phyloP scores from a whole-genome alignment of 2,797 vertebrate species.

The Pseudomugil tenellus region DNA sequence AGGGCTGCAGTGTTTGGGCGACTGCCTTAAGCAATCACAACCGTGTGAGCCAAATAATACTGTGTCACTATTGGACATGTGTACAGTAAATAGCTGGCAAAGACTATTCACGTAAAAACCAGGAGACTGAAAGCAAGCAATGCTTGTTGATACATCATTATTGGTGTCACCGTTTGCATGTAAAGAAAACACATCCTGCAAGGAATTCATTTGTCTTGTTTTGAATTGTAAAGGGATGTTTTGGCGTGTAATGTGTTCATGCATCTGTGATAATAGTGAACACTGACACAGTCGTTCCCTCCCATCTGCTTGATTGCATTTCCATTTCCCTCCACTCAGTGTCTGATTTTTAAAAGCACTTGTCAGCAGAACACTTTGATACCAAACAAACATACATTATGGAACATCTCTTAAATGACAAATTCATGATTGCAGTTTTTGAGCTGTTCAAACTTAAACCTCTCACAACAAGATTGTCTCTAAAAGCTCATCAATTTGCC shows the following conservation, averaged over 20 bases:
- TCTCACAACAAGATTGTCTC: constrained; percentile 18
- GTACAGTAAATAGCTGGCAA: constrained; percentile 61
- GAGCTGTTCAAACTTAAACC: not conserved
- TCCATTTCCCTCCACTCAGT: constrained; percentile 19
- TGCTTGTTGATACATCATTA: not conserved
- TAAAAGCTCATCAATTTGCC: constrained; percentile 22
- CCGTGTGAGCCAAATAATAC: constrained; percentile 53
- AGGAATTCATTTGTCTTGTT: not conserved
- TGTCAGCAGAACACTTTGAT: constrained; percentile 19
- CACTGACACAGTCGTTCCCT: constrained; percentile 1
- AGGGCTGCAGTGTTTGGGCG: constrained; percentile 54
- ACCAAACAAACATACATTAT: constrained; percentile 41
- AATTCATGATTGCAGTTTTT: constrained; percentile 17
- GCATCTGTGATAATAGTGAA: constrained; percentile 10
- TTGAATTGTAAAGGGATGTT: constrained; percentile 1
- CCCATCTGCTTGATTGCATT: constrained; percentile 10
- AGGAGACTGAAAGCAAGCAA: not conserved
- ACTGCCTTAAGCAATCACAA: constrained; percentile 55
- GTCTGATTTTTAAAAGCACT: constrained; percentile 31
- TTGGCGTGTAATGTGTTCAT: not conserved
- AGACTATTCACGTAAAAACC: not conserved
- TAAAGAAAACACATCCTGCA: not conserved
- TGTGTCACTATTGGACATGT: constrained; percentile 52
- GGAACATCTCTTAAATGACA: constrained; percentile 30
- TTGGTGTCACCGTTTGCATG: not conserved